Base-by-base conservation (phyloP, 1,140 invertebrate species). In the Pogonomyrmex barbatus region DNA sequence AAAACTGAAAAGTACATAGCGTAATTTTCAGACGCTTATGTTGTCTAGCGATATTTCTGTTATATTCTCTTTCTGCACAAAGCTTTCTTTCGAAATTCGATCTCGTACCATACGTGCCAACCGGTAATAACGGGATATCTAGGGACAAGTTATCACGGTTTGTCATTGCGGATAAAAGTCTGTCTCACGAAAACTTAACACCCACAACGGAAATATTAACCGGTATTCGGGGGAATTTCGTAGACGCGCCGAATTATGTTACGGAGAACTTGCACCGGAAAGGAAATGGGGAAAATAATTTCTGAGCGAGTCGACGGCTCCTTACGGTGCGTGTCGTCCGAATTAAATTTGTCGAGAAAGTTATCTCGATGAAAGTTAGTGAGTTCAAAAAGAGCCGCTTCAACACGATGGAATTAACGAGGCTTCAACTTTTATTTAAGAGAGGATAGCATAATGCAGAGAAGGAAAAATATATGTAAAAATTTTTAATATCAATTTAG, bases 31-130 rank as follows among this genome's bases (percentile, higher is more conserved):
- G 2, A 12, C 30, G 12, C 39, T 79, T 67, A 79, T 10, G 36
- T 5, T 56, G 8, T 54, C 36, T 36, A 52, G 33, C 17, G 12
- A 79, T 14, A 9, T 67, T 24, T 52, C 8, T 33, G 8, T 36
- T 54, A n/a, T 54, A 33, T 42, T 5, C 47, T 68, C 33, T 79
- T 68, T 42, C 2, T 42, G n/a, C n/a, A 17, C 33, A 17, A 56
- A 33, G 33, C 36, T 70, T 42, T 47, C 52, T 50, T 33, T 45
- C 12, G 30, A 50, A 60, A 52, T 65, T 76, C 50, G 42, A 65
- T 52, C 68, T 87, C n/a, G 63, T 30, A 30, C 24, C 10, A 84
- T 63, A 86, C 68, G 82, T 89, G 88, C 70, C 87, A 52, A 86
- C 45, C 63, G 56, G 47, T 39, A 77, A 76, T 58, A 33, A n/a